Evolutionary conservation across 2,797 vertebrate species (phyloP), one percentile per base, ranked within the genome.

Genomic region (Anas acuta): DNA sequence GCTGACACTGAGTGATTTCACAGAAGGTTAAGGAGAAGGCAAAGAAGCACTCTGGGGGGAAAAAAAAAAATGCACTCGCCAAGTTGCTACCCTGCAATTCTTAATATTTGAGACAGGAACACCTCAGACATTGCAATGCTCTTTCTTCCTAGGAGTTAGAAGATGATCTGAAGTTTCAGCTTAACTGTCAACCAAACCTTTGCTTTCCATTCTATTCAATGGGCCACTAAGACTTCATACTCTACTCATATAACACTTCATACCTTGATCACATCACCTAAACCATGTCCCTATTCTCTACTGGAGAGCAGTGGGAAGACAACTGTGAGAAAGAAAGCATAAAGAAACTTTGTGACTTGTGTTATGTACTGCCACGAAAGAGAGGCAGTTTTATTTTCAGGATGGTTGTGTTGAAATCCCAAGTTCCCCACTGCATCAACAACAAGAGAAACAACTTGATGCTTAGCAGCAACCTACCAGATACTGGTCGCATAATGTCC

Each of bases 401-500:
- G 16, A 45, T 17, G 3, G 15, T n/a, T 37, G n/a, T 32, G 35
- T 15, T 84, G 56, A 86, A 93, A 78, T 56, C 15, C 20, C 26
- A 41, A 49, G n/a, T 35, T 43, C 28, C 72, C 47, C 32, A 21
- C 13, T 22, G 23, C 21, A 53, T 71, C 61, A 67, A 57, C 53
- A 61, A 4, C 9, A 22, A 17, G 49, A 62, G 54, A 4, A 53
- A 1, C 64, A 57, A 41, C 13, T 2, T 39, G 43, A 21, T 17
- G 57, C 39, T 37, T 58, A 39, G 51, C 60, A 35, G 6, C n/a
- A 72, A 97, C 97, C 73, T 97, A 98, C 98, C 98, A 78, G 98
- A 98, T 20, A 98, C 97, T 0, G 98, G 98, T 18, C 98, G 94
- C 94, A 97, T 96, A 71, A 98, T 98, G 84, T 99, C 99, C 98